Evolutionary conservation across 2,888 invertebrate genomes (phyloP).

Genomic region (Oxytorus armatus): DNA sequence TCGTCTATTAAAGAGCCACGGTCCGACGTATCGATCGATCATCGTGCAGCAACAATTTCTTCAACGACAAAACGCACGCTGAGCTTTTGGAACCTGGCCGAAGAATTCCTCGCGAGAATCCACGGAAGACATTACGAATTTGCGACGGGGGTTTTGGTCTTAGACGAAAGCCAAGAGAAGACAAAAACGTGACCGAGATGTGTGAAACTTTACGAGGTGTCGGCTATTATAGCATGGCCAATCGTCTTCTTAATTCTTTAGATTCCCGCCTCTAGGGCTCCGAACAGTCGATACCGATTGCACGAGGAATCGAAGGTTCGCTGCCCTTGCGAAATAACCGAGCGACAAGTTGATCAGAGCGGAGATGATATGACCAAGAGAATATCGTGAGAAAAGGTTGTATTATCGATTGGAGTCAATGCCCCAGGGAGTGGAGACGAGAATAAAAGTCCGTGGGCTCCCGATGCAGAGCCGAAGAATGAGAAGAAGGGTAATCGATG

Average conservation of each 20-base stretch:
- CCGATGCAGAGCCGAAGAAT: conserved; percentile 51
- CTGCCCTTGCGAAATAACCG: conserved; percentile 44
- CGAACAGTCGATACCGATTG: conserved; percentile 4
- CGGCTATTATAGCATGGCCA: conserved; percentile 21
- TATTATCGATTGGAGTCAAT: conserved; percentile 67
- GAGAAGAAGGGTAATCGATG: conserved; percentile 61
- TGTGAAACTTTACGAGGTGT: conserved; percentile 19
- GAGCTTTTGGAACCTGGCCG: background rate
- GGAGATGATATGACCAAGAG: conserved; percentile 16
- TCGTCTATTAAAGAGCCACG: conserved; percentile 38
- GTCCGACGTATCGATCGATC: conserved; percentile 59
- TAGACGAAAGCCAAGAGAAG: background rate
- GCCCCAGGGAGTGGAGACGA: conserved; percentile 65
- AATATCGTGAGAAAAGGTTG: conserved; percentile 39
- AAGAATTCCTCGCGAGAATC: background rate
- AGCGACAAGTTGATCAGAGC: conserved; percentile 42
- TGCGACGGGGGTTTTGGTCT: background rate
- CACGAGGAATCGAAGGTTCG: conserved; percentile 46
- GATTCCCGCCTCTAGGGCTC: conserved; percentile 14
- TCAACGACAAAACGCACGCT: background rate
- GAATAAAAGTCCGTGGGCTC: conserved; percentile 49
- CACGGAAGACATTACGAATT: background rate
- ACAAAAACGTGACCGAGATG: background rate
- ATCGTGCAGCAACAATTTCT: conserved; percentile 54
- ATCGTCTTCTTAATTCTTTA: conserved; percentile 1